Evolutionary conservation across 2,888 invertebrate genomes (phyloP).

Genomic region (Cepaea hortensis): DNA sequence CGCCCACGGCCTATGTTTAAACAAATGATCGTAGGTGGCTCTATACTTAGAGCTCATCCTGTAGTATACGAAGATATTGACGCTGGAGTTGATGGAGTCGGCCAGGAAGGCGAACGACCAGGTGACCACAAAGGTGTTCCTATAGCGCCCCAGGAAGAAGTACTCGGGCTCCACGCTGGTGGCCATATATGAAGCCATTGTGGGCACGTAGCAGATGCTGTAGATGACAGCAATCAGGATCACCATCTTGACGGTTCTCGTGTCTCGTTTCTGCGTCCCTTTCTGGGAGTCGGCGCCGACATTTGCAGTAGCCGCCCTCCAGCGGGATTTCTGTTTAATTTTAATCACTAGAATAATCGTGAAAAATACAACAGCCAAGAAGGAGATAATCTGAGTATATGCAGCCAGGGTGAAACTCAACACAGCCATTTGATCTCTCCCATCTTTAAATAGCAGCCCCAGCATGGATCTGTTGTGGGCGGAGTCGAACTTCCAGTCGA

Average conservation of each 20-base stretch:
- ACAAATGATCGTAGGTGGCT: neutral
- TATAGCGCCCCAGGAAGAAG: neutral
- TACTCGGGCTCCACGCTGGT: conserved; percentile 7
- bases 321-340: neutral
- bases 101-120: conserved; percentile 3
- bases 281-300: neutral
- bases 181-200: neutral
- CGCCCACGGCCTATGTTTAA: too few relatives aligned
- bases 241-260: neutral
- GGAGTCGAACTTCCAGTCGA: conserved; percentile 30
- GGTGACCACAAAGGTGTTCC: neutral
- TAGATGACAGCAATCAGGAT: neutral
- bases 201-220: neutral
- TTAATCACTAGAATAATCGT: conserved; percentile 3
- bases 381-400: neutral
- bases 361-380: neutral
- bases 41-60: conserved; percentile 5
- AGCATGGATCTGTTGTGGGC: conserved; percentile 14
- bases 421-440: conserved; percentile 1
- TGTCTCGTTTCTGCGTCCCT: neutral
- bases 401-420: neutral
- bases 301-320: neutral
- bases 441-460: conserved; percentile 13
- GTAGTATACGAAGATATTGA: conserved; percentile 21
- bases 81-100: neutral